Evolutionary conservation across 2,888 invertebrate genomes (phyloP), one percentile per base, ranked within the genome.

Genomic region (Tetragonisca angustula): DNA sequence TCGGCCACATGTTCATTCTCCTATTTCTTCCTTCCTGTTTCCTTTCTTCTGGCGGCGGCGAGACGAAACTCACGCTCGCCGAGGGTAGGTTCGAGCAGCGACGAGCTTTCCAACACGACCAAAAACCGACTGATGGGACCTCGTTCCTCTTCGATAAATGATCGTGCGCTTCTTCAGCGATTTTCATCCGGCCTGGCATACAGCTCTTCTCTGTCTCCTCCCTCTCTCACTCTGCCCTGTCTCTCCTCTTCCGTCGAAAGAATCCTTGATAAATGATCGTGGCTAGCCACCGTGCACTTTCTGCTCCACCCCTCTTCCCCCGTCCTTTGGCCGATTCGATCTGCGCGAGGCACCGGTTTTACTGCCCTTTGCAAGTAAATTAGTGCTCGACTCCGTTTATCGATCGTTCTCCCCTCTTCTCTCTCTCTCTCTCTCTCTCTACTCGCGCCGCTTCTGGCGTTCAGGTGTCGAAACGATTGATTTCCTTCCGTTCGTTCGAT

Each of bases 151-250:
- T 76, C 88, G 76, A 88, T 89, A 88, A 89, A 88, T 89, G 89
- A 88, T 87, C 84, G 81, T 71, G 62, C 78, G 87, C 89, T 87
- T 88, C 88, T 84, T 87, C 88, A 87, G 87, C 87, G 81, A 88
- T 87, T 88, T 88, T 89, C 87, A 84, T 87, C 81, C 89, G 65
- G 56, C 24, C 84, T 73, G 72, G 67, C 83, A 87, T 88, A 74
- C 89, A 81, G 76, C 76, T 72, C 76, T 72, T 65, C 21, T 54
- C 61, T 59, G 9, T 43, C 43, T 43, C 43, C 49, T 54, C 21
- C 32, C n/a, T 27, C 49, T 43, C 64, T 50, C 68, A 4, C 50
- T 64, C 27, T 4, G 17, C 56, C 43, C n/a, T 50, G n/a, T 72
- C 67, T 70, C 27, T 56, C 27, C 54, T 61, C 76, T 36, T 36